These are phyloP conservation scores for Schizaphis graminum DNA, from an alignment of 2,888 invertebrate species.

Conservation along the genomic window DNA sequence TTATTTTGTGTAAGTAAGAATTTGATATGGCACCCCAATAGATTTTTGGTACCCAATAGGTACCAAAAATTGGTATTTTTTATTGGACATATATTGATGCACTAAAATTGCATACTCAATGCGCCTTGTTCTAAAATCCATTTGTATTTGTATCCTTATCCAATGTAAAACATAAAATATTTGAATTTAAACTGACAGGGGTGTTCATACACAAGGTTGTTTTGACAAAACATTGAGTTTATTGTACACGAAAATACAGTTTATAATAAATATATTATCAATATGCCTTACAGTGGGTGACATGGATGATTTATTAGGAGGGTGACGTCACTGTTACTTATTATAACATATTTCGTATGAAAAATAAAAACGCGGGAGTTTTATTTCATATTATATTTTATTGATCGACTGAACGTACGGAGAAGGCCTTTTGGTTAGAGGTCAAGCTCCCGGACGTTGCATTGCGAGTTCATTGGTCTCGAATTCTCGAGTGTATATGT, in stretches of 20 bases:
- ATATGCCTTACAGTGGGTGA: background rate
- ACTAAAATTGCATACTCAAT: slow-evolving; percentile 42
- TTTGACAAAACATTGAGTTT: background rate
- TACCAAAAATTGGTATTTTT: background rate
- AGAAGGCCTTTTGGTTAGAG: slow-evolving; percentile 33
- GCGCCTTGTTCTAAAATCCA: background rate
- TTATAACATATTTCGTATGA: background rate
- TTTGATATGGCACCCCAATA: background rate
- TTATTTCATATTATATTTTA: background rate
- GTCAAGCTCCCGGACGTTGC: slow-evolving; percentile 49
- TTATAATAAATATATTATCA: background rate
- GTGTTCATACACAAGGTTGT: background rate
- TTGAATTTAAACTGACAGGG: background rate
- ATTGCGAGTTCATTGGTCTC: slow-evolving; percentile 52
- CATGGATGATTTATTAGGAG: background rate
- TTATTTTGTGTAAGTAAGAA: background rate
- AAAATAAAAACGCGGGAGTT: slow-evolving; percentile 10
- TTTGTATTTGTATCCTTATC: background rate
- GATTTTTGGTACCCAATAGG: no score
- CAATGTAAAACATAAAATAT: background rate
- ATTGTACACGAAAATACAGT: background rate
- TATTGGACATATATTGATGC: background rate
- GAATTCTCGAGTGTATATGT: background rate
- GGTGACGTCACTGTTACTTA: slow-evolving; percentile 2
- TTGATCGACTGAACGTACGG: slow-evolving; percentile 8